Conservation (phyloP, 53 echinoderm and acorn worm species). For the Paelopatides confundens region DNA sequence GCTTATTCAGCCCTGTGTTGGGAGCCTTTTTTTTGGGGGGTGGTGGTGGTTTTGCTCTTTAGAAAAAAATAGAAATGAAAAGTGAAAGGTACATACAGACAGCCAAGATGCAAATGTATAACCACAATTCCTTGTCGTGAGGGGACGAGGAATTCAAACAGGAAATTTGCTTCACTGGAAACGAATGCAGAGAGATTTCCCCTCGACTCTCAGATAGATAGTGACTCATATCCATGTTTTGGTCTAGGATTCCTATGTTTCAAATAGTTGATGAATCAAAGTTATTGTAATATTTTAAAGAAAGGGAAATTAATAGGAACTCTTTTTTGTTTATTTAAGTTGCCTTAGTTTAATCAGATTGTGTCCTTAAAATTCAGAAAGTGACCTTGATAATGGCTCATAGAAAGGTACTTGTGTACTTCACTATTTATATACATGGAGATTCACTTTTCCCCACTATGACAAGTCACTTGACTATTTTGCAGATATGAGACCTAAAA, state of each 20-base stretch:
- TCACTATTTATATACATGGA: no score
- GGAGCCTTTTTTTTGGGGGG: no score
- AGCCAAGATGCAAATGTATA: no score
- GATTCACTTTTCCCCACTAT: no score
- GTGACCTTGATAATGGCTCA: neutral
- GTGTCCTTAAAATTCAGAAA: neutral
- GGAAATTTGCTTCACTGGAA: neutral
- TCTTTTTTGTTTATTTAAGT: neutral
- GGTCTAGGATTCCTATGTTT: neutral
- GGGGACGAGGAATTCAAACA: neutral
- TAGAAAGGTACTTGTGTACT: no score
- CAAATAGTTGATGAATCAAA: neutral
- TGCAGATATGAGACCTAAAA: no score
- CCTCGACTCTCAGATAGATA: neutral
- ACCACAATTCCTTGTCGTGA: no score
- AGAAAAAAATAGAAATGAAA: no score
- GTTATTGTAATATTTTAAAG: neutral
- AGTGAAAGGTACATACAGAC: no score
- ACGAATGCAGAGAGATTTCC: neutral
- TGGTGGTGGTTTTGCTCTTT: no score
- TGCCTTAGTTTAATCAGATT: neutral
- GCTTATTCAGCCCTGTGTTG: no score
- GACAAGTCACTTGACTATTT: no score
- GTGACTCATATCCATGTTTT: neutral
- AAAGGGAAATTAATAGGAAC: neutral